Percentiles rank a stretch among this genome's conserved stretches.
phyloP scores from a whole-genome alignment of 2,113 vertebrate genomes.

The Miniopterus natalensis region DNA sequence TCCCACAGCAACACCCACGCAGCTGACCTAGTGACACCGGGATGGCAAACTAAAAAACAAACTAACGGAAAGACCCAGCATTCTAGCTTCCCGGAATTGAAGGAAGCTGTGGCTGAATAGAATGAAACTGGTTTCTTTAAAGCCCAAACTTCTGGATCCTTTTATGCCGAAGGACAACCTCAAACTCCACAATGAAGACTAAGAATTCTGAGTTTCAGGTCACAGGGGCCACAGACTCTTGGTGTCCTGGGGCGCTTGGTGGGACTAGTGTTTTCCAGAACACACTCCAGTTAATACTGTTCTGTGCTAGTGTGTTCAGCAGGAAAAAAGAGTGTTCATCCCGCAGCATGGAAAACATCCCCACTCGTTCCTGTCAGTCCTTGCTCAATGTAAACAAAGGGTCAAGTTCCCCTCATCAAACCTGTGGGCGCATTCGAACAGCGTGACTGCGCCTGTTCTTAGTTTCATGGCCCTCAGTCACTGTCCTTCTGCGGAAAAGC shows the following conservation, averaged over 20 bases:
- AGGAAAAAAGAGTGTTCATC: not conserved
- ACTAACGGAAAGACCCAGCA: not conserved
- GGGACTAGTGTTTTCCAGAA: not conserved
- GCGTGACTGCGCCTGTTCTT: not conserved
- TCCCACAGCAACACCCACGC: not conserved
- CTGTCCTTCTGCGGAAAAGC: not conserved
- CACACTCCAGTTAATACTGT: not conserved
- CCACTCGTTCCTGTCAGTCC: fast-evolving
- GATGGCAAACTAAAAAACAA: not conserved
- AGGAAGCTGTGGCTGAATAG: not conserved
- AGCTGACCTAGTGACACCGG: not conserved
- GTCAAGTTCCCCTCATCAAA: not conserved
- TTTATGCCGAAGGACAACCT: not conserved
- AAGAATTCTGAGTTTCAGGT: not conserved
- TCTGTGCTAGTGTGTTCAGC: no score
- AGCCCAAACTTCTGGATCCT: not conserved
- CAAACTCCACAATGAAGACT: not conserved
- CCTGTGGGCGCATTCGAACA: not conserved
- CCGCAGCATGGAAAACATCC: fast-evolving
- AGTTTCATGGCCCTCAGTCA: not conserved
- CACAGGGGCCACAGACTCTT: not conserved
- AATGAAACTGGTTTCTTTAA: not conserved
- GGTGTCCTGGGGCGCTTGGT: not conserved
- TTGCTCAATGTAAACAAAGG: not conserved
- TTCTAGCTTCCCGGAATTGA: not conserved